These are phyloP conservation scores for Amphiura filiformis DNA, from an alignment of 35 echinoderm and acorn worm genomes.

Conservation along the genomic window DNA sequence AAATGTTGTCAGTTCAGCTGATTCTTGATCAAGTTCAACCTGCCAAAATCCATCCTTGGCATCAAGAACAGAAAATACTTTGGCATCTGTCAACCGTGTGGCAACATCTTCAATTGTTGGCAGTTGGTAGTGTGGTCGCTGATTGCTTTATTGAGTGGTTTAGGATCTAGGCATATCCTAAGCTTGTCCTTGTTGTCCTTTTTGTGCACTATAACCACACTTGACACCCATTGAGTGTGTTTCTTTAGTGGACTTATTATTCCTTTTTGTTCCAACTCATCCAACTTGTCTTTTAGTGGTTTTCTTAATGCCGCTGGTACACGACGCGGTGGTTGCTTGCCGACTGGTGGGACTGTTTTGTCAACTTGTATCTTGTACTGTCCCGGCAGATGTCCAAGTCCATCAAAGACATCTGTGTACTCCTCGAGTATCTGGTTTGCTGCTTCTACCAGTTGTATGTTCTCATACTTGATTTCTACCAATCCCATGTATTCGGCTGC, in stretches of 20 bases:
- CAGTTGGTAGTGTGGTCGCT: slow-evolving; percentile 53
- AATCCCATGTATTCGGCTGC: slow-evolving; percentile 58
- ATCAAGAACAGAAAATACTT: background rate
- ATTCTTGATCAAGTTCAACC: background rate
- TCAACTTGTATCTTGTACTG: slow-evolving; percentile 55
- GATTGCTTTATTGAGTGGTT: slow-evolving; percentile 62
- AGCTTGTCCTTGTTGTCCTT: slow-evolving; percentile 65
- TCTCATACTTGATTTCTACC: slow-evolving; percentile 44
- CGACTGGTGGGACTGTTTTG: too few relatives aligned
- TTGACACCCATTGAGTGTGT: slow-evolving; percentile 50
- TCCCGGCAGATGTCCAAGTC: slow-evolving; percentile 40
- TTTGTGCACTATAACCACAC: too few relatives aligned
- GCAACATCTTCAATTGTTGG: slow-evolving; percentile 7
- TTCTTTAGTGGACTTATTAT: slow-evolving; percentile 45
- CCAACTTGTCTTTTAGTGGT: slow-evolving; percentile 48
- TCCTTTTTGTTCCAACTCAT: slow-evolving; percentile 34
- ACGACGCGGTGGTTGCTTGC: too few relatives aligned
- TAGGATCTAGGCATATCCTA: slow-evolving; percentile 62
- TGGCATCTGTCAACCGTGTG: background rate
- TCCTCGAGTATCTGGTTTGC: slow-evolving; percentile 14
- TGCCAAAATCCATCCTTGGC: background rate
- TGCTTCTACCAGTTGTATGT: background rate
- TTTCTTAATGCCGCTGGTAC: slow-evolving; percentile 56
- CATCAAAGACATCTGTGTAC: slow-evolving; percentile 61
- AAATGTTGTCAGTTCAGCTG: background rate